Percentiles rank a stretch among this genome's conserved stretches.
Conservation (phyloP, 2,113 vertebrate species). For the Thinocorus orbignyianus region DNA sequence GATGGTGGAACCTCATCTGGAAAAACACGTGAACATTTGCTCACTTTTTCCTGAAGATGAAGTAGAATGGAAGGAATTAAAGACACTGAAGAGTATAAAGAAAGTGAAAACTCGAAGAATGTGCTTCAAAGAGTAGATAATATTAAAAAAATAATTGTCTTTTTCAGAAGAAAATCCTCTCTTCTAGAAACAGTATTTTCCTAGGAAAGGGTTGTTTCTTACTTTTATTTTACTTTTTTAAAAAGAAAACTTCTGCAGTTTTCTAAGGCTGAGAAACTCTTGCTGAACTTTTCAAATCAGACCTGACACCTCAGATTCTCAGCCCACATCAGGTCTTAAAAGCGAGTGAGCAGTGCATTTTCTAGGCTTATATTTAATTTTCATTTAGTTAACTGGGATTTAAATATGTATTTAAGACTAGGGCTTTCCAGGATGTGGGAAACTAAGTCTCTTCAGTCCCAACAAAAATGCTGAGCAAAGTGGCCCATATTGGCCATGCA, state of each 20-base stretch:
- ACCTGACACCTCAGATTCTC: not conserved
- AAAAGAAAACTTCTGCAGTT: not conserved
- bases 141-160: not conserved
- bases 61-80: not conserved
- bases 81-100: not conserved
- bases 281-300: not conserved
- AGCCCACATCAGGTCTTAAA: not conserved
- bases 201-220: not conserved
- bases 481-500: rapidly evolving
- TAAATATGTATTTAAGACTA: not conserved
- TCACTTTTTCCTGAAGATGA: not conserved
- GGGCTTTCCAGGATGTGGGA: not conserved
- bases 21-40: not conserved
- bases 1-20: not conserved
- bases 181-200: not conserved
- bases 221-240: not conserved
- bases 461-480: not conserved
- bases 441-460: not conserved
- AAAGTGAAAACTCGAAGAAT: not conserved
- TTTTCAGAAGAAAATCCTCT: not conserved
- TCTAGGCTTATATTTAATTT: not conserved
- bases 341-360: not conserved
- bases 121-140: not conserved
- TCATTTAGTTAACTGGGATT: not conserved
- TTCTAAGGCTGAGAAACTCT: not conserved